These are phyloP conservation scores for Rhaphigaster nebulosa DNA, from an alignment of 2,888 invertebrate genomes.

Conservation along the genomic window DNA sequence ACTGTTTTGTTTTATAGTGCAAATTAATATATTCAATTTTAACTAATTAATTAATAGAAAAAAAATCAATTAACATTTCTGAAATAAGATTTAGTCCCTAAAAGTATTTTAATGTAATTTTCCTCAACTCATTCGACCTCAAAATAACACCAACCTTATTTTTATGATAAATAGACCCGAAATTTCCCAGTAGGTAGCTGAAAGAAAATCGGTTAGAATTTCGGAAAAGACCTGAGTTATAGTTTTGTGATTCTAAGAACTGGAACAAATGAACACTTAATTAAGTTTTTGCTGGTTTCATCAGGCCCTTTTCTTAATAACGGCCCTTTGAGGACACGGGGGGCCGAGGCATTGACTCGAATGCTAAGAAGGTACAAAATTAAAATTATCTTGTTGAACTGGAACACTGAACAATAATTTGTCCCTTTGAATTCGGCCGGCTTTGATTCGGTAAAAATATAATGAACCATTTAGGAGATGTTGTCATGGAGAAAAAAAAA, in stretches of 20 bases:
- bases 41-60: no score
- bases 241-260: background rate
- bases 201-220: background rate
- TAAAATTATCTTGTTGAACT: background rate
- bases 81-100: no score
- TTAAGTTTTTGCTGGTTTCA: conserved; percentile 19
- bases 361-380: conserved; percentile 10
- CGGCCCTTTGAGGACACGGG: background rate
- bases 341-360: background rate
- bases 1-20: no score
- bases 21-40: no score
- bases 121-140: background rate
- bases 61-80: no score
- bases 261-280: conserved; percentile 5
- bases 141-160: background rate
- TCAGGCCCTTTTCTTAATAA: conserved; percentile 17
- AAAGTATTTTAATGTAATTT: no score
- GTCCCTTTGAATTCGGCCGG: background rate
- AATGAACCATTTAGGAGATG: background rate
- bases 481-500: background rate
- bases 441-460: background rate
- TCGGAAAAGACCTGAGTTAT: background rate
- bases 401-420: background rate
- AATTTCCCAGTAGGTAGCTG: background rate
- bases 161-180: background rate